Conservation (phyloP, 1,140 invertebrate genomes). For the Anastrepha ludens region DNA sequence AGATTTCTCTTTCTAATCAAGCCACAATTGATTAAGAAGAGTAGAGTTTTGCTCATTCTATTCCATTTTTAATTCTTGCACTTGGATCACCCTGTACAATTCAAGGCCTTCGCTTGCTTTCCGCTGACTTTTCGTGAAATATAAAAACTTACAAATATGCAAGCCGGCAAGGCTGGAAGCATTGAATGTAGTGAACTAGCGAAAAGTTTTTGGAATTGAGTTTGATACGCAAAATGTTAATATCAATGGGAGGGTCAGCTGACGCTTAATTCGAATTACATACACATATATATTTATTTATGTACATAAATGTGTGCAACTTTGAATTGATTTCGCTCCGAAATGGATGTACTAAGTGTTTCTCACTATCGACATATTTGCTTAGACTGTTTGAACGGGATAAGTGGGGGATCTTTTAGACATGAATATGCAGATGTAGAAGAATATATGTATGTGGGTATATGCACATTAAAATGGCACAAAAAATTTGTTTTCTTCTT, state of each 20-base stretch:
- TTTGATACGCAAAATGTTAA: slow-evolving; percentile 27
- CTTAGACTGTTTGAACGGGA: too few relatives aligned
- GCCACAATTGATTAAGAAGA: too few relatives aligned
- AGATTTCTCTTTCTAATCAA: too few relatives aligned
- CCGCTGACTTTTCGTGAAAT: not conserved
- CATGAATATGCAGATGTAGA: too few relatives aligned
- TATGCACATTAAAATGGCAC: too few relatives aligned
- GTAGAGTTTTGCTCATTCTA: too few relatives aligned
- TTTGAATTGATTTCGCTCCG: not conserved
- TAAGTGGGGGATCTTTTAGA: too few relatives aligned
- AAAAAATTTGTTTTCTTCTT: too few relatives aligned
- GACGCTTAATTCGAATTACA: not conserved
- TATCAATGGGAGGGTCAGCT: slow-evolving; percentile 26
- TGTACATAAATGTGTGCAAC: not conserved
- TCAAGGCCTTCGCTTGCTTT: not conserved
- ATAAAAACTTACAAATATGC: not conserved
- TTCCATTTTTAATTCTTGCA: too few relatives aligned
- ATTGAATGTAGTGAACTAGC: slow-evolving; percentile 10
- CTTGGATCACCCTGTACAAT: not conserved
- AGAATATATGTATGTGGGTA: too few relatives aligned
- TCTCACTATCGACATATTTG: not conserved
- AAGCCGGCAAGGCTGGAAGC: not conserved
- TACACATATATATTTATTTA: not conserved
- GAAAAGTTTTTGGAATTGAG: slow-evolving; percentile 5
- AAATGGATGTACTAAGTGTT: not conserved